Evolutionary conservation across 1,140 invertebrate species (phyloP), one percentile per base, ranked within the genome.

Genomic region (Heliconius himera): DNA sequence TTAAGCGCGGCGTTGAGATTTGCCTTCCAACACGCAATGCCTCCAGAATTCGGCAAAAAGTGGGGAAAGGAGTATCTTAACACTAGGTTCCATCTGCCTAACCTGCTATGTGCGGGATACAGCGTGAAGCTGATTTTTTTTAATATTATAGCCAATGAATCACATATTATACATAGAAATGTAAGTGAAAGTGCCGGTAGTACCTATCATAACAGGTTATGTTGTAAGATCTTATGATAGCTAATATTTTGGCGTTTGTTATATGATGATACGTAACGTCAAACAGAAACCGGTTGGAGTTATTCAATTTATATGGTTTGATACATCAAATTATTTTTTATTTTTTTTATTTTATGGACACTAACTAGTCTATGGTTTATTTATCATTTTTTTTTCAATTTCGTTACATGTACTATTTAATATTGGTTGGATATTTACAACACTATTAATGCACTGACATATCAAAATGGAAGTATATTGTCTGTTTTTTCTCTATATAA

Each of bases 121-220:
- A n/a, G n/a, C n/a, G n/a, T n/a, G n/a, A n/a, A n/a, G n/a, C n/a
- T n/a, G n/a, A n/a, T n/a, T n/a, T n/a, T n/a, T n/a, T n/a, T n/a
- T n/a, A n/a, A n/a, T n/a, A n/a, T n/a, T n/a, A n/a, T n/a, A n/a
- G n/a, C n/a, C n/a, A 46, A 46, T 46, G 41, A 46, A 13, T 46
- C n/a, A 56, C 11, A 60, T 60, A 29, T 66, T 13, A 66, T 66
- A 29, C 13, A 60, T 78, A 76, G 75, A 81, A 83, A 81, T 66
- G 60, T 73, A 78, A 86, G 88, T 86, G 88, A 89, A 89, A 89
- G 88, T 85, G 80, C 73, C 81, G 81, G 83, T 80, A 85, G 81
- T 78, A 66, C 60, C 13, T 66, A 76, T 83, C 74, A 85, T 85
- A 83, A 82, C 77, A 83, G 81, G 60, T 71, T 81, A 85, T 89